Base-by-base conservation (phyloP, 2,797 vertebrate species). In the Ispidina lecontei region DNA sequence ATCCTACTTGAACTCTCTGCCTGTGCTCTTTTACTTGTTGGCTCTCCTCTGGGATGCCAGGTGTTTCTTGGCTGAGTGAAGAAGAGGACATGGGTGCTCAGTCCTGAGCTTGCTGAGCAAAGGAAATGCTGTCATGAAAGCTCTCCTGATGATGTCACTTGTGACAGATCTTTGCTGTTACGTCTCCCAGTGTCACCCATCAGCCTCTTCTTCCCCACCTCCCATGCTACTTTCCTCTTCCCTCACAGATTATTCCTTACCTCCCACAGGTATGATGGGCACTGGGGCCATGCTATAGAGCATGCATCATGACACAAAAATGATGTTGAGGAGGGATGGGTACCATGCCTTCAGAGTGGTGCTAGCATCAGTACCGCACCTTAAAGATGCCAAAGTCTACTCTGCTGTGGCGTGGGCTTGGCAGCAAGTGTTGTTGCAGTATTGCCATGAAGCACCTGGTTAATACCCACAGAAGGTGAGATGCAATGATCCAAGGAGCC, bases 71-170 rank as follows among this genome's bases (percentile, higher is more conserved):
- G 18, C 26, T 62, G 49, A 10, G 7, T 67, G 54, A 75, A 49
- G 23, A 80, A 51, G 28, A 25, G 2, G 26, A 12, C 12, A 33
- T 3, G 8, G 18, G 14, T 56, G 55, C 26, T 79, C 20, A 59
- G 33, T 49, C 39, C 56, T 81, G 47, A 41, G 5, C 43, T 56
- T 62, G 55, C 46, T 63, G 33, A 54, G 20, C 26, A 1, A 4
- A 29, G 47, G 25, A 26, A 67, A 28, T 1, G 0, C 13, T 47
- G 6, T 41, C 35, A 29, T 4, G 2, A 62, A 44, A 0, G 1
- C 11, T 54, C 7, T 41, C 37, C 29, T 4, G 1, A 3, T 7
- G 26, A 43, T 84, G 54, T 13, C 18, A 35, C 29, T 58, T 58
- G 18, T 13, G 43, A 85, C 9, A 31, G 19, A 13, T 74, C 22